A percentile compares a stretch with the other conserved stretches of the same genome.
These are phyloP conservation scores for Characodon lateralis DNA, from an alignment of 2,797 vertebrate genomes.

Conservation along the genomic window DNA sequence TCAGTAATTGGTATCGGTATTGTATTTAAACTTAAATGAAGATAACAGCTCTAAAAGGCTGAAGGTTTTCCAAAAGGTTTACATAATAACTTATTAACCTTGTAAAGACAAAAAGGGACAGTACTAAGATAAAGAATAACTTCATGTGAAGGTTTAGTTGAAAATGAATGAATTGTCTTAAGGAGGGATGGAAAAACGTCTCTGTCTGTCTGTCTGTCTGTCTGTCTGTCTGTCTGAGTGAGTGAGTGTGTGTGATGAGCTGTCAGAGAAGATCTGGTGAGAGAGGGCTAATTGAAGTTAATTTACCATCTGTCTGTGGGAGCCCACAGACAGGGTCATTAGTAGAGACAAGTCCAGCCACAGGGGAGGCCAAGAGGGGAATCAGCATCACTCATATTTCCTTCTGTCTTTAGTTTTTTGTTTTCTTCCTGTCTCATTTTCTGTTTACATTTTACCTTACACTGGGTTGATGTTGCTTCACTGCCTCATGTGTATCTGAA, in stretches of 20 bases:
- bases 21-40: not conserved
- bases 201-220: slow-evolving; percentile 17
- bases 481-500: not conserved
- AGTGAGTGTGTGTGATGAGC: slow-evolving; percentile 53
- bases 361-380: slow-evolving; percentile 72
- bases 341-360: slow-evolving; percentile 79
- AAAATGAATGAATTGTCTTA: slow-evolving; percentile 22
- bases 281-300: slow-evolving; percentile 81
- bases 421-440: slow-evolving; percentile 24
- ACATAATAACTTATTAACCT: not conserved
- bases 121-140: not conserved
- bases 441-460: slow-evolving; percentile 9
- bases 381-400: slow-evolving; percentile 62
- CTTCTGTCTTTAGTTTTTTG: slow-evolving; percentile 39
- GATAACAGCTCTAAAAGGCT: not conserved
- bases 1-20: not conserved
- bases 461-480: slow-evolving; percentile 12
- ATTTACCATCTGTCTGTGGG: slow-evolving; percentile 80
- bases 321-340: slow-evolving; percentile 79
- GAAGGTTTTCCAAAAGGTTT: not conserved
- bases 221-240: not conserved
- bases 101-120: not conserved
- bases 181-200: slow-evolving; percentile 7
- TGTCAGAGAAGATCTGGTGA: slow-evolving; percentile 74
- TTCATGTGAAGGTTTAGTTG: not conserved